Evolutionary conservation across 2,797 vertebrate genomes (phyloP).

Genomic region (Odontamblyopus lacepedii): DNA sequence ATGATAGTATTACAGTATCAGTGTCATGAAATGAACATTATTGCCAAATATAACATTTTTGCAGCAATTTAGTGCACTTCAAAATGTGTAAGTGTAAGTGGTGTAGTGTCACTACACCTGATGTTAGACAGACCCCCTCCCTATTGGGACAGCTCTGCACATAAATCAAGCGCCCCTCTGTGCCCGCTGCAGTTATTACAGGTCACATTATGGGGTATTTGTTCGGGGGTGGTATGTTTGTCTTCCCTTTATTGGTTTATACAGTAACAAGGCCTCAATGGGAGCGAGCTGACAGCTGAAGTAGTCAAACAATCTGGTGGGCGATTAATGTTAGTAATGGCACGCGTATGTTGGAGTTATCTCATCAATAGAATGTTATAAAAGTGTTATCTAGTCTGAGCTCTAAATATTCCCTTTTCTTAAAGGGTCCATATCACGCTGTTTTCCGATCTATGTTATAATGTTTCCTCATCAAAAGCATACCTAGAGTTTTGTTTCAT

Average conservation of each 20-base stretch:
- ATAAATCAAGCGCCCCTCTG: background rate
- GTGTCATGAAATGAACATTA: too few species aligned
- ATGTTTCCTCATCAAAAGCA: too few species aligned
- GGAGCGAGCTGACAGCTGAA: conserved; percentile 23
- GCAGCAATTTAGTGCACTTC: too few species aligned
- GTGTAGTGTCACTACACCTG: background rate
- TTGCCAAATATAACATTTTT: too few species aligned
- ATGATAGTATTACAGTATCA: too few species aligned
- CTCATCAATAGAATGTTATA: background rate
- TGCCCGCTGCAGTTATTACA: background rate
- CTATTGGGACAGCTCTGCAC: background rate
- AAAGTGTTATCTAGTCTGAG: background rate
- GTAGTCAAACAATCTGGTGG: conserved; percentile 14
- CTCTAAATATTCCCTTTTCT: background rate
- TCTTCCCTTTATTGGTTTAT: conserved; percentile 9
- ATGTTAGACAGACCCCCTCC: conserved; percentile 16
- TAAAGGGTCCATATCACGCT: too few species aligned
- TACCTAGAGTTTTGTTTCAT: too few species aligned
- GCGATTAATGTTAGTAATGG: conserved; percentile 1
- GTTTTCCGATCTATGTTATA: too few species aligned
- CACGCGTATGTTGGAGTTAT: background rate
- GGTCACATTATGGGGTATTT: conserved; percentile 15
- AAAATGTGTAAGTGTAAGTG: too few species aligned
- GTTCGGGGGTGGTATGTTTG: conserved; percentile 4
- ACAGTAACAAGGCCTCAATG: conserved; percentile 1